Evolutionary conservation across 2,888 invertebrate species (phyloP), one percentile per base, ranked within the genome.

Genomic region (Campaea margaritaria): DNA sequence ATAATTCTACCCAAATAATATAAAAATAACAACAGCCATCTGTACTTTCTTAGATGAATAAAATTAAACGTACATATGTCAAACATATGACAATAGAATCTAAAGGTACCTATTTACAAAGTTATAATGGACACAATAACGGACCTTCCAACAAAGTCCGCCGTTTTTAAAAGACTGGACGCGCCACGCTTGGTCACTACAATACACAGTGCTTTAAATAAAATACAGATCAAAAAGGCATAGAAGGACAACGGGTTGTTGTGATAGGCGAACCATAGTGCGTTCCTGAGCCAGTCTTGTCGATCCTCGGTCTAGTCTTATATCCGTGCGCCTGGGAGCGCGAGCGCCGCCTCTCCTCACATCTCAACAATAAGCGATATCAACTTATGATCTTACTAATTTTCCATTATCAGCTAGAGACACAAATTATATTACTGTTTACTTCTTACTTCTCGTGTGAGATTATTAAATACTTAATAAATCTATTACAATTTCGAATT

Each of bases 21-120:
- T 91, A 92, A 92, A 91, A 92, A 91, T 91, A 92, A 92, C 91
- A 92, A 92, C 91, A 92, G 91, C 91, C 91, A 91, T 90, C 91
- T 92, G 91, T 92, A 92, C 91, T 91, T 91, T 88, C 87, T 89
- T 91, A 91, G 91, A 91, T 90, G 91, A 91, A 91, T 91, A 91
- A 91, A 91, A 91, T 89, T 90, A 92, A 90, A 89, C 79, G 78
- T 82, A 79, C 91, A 91, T 91, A 92, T 91, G 91, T 92, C 89
- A 87, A 86, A 92, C 91, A 92, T 92, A 91, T 88, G 91, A 89
- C 91, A 83, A 87, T 91, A 92, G 81, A 90, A 87, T 89, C 90
- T 89, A 91, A 83, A 87, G 89, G 87, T 88, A 87, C 65, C 82
- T 91, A 92, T 91, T 81, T 91, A 91, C 90, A 90, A 81, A 81